A percentile compares a stretch with the other conserved stretches of the same genome.
These are phyloP conservation scores for Agrotis clavis DNA, from an alignment of 2,888 invertebrate genomes.

Conservation along the genomic window DNA sequence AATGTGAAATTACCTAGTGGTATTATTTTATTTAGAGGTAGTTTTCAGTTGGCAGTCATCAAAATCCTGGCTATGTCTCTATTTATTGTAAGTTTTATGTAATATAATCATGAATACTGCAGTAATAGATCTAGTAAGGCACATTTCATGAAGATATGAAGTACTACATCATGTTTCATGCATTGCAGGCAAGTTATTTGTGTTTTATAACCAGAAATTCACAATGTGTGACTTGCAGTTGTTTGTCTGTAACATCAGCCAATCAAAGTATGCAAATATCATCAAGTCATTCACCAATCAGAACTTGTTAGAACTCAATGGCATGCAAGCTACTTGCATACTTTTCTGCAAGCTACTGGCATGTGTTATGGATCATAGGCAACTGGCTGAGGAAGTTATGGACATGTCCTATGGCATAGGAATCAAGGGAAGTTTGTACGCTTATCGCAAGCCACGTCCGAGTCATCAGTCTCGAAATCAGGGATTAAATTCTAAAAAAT, in stretches of 20 bases:
- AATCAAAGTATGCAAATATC: no score
- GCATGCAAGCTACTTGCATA: not conserved
- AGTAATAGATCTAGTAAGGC: slow-evolving; percentile 19
- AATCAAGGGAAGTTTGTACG: no score
- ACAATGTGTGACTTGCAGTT: not conserved
- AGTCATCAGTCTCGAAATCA: no score
- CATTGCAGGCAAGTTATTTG: not conserved
- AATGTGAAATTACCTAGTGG: slow-evolving; percentile 11
- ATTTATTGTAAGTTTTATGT: slow-evolving; percentile 42
- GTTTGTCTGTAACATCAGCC: no score
- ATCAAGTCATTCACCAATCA: no score
- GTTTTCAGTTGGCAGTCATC: no score
- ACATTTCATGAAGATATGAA: no score
- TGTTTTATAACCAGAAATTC: not conserved
- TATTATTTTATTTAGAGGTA: not conserved
- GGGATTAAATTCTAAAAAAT: not conserved
- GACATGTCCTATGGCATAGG: no score
- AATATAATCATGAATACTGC: slow-evolving; percentile 40
- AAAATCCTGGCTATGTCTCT: slow-evolving; percentile 39
- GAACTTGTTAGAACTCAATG: not conserved
- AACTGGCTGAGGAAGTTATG: no score
- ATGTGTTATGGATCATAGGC: no score
- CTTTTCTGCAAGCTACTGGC: not conserved
- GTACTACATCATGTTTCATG: no score
- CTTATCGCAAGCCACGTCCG: no score